Base-by-base conservation (phyloP, 2,113 vertebrate species). In the Oncorhynchus kisutch region DNA sequence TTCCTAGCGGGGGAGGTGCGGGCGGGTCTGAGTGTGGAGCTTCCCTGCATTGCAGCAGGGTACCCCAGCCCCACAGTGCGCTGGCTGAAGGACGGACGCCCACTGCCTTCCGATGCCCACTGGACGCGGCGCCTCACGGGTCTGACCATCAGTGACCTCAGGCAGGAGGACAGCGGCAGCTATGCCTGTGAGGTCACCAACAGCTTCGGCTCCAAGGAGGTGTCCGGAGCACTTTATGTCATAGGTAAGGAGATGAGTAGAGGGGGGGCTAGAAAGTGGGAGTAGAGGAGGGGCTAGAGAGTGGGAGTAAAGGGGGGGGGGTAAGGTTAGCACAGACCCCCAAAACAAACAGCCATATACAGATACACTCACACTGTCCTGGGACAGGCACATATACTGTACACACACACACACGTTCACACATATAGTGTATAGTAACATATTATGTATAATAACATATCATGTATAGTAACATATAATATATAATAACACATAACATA, bases 101-200 rank as follows among this genome's bases (percentile, higher is more conserved):
- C 97, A 0, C 93, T 99, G 75, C 96, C 97, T 1, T 85, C 95
- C 0, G 97, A 98, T 79, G 93, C 96, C 85, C 95, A 96, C 88
- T 98, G 97, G 97, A 95, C 91, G 80, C 96, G 97, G 78, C 95
- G 94, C 78, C 90, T 97, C 88, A 98, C 97, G 0, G 97, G 97
- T 22, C 94, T 99, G 85, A 96, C 94, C 86, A 95, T 98, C 93
- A 96, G 93, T 0, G 97, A 97, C 91, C 93, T 98, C 85, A 93
- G 95, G 13, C 93, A 94, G 27, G 97, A 99, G 85, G 97, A 99
- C 94, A 97, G 97, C 0, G 97, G 97, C 76, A 96, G 94, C 86
- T 99, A 99, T 81, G 95, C 97, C 72, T 99, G 97, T 64, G 97
- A 99, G 89, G 96, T 99, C 89, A 99, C 96, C 90, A 99, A 99